These are phyloP conservation scores for Vollenhovia emeryi DNA, from an alignment of 1,140 invertebrate species.

Conservation along the genomic window DNA sequence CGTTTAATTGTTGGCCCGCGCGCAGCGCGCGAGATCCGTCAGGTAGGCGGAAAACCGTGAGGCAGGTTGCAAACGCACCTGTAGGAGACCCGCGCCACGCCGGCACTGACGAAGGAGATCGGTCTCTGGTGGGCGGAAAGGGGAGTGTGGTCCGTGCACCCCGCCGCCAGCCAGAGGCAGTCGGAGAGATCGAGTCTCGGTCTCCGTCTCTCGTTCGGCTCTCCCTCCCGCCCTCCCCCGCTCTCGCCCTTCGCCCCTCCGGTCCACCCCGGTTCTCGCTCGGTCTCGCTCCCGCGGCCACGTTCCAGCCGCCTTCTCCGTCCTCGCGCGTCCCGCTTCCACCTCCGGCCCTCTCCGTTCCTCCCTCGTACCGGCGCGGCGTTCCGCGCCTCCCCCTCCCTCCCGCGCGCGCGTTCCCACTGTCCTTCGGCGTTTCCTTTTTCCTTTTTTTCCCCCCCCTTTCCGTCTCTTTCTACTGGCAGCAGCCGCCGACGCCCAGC, in stretches of 20 bases:
- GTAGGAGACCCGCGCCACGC: constrained; percentile 61
- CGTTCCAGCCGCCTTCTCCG: not conserved
- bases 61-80: constrained; percentile 72
- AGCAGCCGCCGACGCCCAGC: constrained; percentile 82
- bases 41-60: constrained; percentile 54
- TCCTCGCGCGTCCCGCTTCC: constrained; percentile 5
- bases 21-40: no score
- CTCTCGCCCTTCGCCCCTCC: no score
- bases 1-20: constrained; percentile 1
- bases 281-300: constrained; percentile 28
- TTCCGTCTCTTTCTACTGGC: constrained; percentile 70
- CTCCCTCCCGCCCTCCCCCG: no score
- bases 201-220: constrained; percentile 8
- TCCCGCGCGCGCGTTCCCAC: constrained; percentile 43
- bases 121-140: constrained; percentile 67
- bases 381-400: constrained; percentile 13
- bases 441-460: constrained; percentile 54
- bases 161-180: constrained; percentile 82
- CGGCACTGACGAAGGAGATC: constrained; percentile 78
- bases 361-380: not conserved
- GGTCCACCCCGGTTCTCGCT: no score
- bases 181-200: constrained; percentile 77
- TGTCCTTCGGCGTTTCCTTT: constrained; percentile 59
- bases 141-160: constrained; percentile 76
- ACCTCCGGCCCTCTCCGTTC: constrained; percentile 16